Percentiles rank a stretch among this genome's conserved stretches.
These are phyloP conservation scores for Rana temporaria DNA, from an alignment of 2,113 vertebrate species.

Conservation along the genomic window DNA sequence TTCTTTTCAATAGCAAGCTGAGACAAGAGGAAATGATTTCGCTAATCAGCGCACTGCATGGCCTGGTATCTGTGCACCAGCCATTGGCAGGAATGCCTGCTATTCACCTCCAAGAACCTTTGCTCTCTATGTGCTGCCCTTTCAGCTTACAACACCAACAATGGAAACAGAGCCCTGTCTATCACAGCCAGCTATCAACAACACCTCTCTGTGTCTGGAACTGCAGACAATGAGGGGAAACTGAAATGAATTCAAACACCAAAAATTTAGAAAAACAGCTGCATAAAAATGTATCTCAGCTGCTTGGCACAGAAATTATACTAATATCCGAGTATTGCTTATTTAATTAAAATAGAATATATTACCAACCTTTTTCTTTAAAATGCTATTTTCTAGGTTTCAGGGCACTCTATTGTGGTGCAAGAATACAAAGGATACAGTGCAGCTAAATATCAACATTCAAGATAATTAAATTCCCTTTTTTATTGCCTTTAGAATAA, in stretches of 20 bases:
- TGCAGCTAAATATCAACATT: no score
- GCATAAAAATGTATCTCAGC: constrained; percentile 34
- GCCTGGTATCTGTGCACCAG: constrained; percentile 36
- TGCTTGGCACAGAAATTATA: constrained; percentile 20
- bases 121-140: constrained; percentile 45
- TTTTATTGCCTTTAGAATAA: no score
- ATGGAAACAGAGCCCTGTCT: constrained; percentile 30
- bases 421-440: background rate
- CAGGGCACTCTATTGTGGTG: background rate
- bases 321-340: constrained; percentile 14
- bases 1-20: constrained; percentile 38
- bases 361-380: background rate
- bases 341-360: background rate
- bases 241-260: constrained; percentile 25
- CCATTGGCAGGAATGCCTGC: constrained; percentile 62
- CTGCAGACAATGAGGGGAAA: constrained; percentile 51
- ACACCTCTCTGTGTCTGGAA: constrained; percentile 56
- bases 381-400: background rate
- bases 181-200: constrained; percentile 49
- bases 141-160: background rate
- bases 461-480: no score
- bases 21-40: constrained; percentile 33
- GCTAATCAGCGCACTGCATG: constrained; percentile 18
- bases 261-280: constrained; percentile 20
- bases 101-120: constrained; percentile 59